Evolutionary conservation across 2,797 vertebrate species (phyloP), one percentile per base, ranked within the genome.

Genomic region (Mionectes olivaceus): DNA sequence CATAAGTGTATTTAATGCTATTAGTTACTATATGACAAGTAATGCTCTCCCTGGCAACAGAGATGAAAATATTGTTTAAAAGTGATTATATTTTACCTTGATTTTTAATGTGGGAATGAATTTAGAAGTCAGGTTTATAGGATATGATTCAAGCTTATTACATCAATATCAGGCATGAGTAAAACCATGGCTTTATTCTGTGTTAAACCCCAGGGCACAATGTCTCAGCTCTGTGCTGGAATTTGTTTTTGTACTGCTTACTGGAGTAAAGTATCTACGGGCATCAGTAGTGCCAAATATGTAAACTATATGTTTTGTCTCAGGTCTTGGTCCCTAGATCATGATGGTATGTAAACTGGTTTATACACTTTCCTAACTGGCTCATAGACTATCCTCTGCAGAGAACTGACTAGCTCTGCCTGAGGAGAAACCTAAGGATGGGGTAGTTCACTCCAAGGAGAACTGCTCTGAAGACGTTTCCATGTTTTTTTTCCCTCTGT

Each of bases 121-220:
- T 33, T 80, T 44, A 85, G 41, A 80, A 82, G 16, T 18, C 39
- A 53, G 19, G 11, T 87, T 61, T 68, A 43, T 11, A 59, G 14
- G 55, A 12, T 18, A 47, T 0, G 7, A 30, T 89, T 90, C 52
- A 73, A 69, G 17, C 9, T 71, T 87, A 37, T 69, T 73, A 24
- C 18, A 76, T 60, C 70, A 65, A 1, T 32, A 47, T 71, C 39
- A 69, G 32, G 11, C n/a, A 25, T 24, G 37, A 87, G 23, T 46
- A 75, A 88, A 89, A 49, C 22, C 13, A 25, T 24, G 30, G 9
- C 6, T 90, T 85, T 83, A 35, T 56, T 76, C 27, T 77, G 11
- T 1, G 0, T 49, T 85, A 44, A 53, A 0, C 1, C 16, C 15
- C 41, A 77, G 33, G 11, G 50, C 50, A n/a, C 9, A 69, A 27